Percentiles rank a stretch among this genome's conserved stretches.
phyloP scores from a whole-genome alignment of 2,888 invertebrate genomes.

The Macrophya alboannulata region DNA sequence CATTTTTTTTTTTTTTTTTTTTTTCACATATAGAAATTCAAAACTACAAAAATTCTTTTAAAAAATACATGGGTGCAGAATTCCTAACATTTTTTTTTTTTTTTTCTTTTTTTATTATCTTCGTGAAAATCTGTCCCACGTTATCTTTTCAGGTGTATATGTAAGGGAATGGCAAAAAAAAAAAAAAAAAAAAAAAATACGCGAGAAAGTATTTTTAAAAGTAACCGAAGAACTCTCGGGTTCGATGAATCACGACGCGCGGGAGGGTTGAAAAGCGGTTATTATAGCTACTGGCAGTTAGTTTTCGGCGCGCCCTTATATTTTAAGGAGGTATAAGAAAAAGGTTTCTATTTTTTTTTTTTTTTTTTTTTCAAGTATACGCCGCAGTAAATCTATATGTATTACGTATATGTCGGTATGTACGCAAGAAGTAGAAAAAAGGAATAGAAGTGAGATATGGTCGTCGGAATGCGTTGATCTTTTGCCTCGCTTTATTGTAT shows the following conservation, averaged over 20 bases:
- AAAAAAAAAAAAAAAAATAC: not conserved
- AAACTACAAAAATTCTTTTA: not conserved
- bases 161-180: not conserved
- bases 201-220: not conserved
- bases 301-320: not conserved
- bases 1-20: not conserved
- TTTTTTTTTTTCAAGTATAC: no score
- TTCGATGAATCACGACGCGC: not conserved
- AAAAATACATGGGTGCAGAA: not conserved
- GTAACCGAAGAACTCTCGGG: not conserved
- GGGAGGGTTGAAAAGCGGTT: not conserved
- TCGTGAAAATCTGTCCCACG: not conserved
- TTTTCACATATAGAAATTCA: not conserved
- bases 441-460: constrained; percentile 40
- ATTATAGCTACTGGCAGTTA: no score
- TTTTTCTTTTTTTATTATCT: not conserved
- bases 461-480: constrained; percentile 45
- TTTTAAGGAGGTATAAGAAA: not conserved
- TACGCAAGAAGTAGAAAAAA: constrained; percentile 21
- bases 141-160: not conserved
- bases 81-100: not conserved
- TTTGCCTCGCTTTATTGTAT: constrained; percentile 11
- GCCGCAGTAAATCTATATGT: no score
- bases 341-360: not conserved
- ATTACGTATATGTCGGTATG: no score